A percentile compares a stretch with the other conserved stretches of the same genome.
Evolutionary conservation across 2,113 vertebrate species (phyloP).

Genomic region (Catharus bicknelli): DNA sequence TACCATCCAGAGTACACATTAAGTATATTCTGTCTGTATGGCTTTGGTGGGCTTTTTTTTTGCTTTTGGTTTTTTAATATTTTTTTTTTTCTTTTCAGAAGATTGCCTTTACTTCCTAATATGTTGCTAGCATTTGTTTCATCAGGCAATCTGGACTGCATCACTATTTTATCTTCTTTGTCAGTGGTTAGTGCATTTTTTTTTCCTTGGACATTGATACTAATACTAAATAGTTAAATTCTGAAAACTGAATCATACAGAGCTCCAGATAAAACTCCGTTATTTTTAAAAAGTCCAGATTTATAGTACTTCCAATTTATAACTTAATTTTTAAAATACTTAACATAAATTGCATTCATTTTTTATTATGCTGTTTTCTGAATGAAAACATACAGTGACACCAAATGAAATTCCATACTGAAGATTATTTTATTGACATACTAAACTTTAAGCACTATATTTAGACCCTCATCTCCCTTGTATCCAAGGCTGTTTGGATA

Average conservation of each 20-base stretch:
- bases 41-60: background rate
- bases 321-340: background rate
- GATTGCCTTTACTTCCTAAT: background rate
- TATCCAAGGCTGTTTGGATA: background rate
- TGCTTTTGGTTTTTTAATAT: background rate
- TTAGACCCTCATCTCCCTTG: background rate
- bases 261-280: background rate
- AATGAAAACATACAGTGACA: background rate
- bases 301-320: background rate
- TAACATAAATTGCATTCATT: background rate
- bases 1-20: background rate
- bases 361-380: background rate
- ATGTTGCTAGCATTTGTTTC: slow-evolving; percentile 39
- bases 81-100: background rate
- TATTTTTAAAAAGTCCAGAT: background rate
- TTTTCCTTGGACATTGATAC: background rate
- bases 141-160: slow-evolving; percentile 32
- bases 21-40: background rate
- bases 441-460: background rate
- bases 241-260: background rate
- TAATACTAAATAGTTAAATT: background rate
- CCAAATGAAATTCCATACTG: background rate
- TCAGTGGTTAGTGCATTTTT: background rate
- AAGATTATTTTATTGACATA: background rate
- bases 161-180: slow-evolving; percentile 28